Evolutionary conservation across 1,140 invertebrate genomes (phyloP).

Genomic region (Pseudomyrmex pallidus): DNA sequence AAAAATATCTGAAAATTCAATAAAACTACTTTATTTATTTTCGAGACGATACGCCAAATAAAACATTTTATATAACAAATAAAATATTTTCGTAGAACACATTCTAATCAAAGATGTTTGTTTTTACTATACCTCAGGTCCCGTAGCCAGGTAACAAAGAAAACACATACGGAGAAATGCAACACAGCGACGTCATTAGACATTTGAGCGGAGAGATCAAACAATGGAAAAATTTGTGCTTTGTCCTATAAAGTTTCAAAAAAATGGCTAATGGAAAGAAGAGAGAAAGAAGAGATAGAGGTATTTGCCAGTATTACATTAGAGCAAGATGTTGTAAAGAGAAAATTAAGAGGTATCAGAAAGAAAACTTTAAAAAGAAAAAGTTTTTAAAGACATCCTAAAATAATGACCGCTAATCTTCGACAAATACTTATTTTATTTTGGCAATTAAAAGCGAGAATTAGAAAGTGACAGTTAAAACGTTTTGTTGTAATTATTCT

Average conservation of each 20-base stretch:
- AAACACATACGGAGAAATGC: conserved; percentile 41
- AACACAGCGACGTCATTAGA: conserved; percentile 29
- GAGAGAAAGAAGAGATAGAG: not conserved
- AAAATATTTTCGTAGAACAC: conserved; percentile 4
- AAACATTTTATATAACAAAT: not conserved
- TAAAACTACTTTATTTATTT: no score
- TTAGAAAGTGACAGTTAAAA: no score
- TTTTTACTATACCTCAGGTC: conserved; percentile 10
- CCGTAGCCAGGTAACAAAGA: conserved; percentile 46
- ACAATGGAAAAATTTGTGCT: not conserved
- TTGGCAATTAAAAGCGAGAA: not conserved
- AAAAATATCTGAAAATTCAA: no score
- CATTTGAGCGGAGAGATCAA: conserved; percentile 36
- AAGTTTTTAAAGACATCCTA: not conserved
- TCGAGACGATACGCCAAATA: no score
- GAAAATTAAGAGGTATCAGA: not conserved
- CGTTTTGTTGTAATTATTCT: conserved; percentile 47
- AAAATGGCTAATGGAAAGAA: no score
- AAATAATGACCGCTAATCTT: not conserved
- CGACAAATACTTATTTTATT: no score
- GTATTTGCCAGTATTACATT: not conserved
- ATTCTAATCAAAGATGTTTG: conserved; percentile 12
- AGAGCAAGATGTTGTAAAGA: not conserved
- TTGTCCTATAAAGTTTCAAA: conserved; percentile 4
- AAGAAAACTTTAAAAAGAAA: not conserved